Base-by-base conservation (phyloP, 1,140 invertebrate species). In the Nylanderia fulva region DNA sequence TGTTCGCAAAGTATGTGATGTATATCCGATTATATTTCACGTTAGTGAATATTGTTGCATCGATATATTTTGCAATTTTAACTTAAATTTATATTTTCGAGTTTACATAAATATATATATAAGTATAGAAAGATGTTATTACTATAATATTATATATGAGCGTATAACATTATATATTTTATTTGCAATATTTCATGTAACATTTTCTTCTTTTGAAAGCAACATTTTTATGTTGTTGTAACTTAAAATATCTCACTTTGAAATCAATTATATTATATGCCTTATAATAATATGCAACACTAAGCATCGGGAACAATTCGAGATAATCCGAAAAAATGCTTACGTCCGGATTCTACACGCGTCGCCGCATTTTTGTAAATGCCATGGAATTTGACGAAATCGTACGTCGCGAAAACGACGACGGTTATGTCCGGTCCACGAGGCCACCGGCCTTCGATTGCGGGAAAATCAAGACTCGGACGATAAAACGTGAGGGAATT, bases 401-500 rank as follows among this genome's bases (percentile, higher is more conserved):
- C 84, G 63, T 45, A 36, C 56, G 13, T 83, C 68, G 66, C 68
- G 69, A 48, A 56, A 87, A 72, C 52, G 69, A 68, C 36, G 29
- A 58, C 71, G 68, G 63, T 88, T 88, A 88, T 56, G 87, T 66
- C 58, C 66, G 84, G 76, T 69, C 54, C 63, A 64, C 64, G 60
- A 66, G 79, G 45, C 77, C 72, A 36, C 64, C 66, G 86, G 54
- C n/a, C n/a, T 76, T 86, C 39, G 74, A 63, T 42, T 80, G 82
- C 74, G 68, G 69, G 63, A 61, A 87, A 89, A 90, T 91, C 87
- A 85, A 72, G 83, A 52, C 66, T 27, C 68, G 60, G 61, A 74
- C 84, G 86, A 90, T 90, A 88, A 90, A 90, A 90, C 85, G 86
- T 88, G 84, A 89, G 85, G 86, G 85, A 90, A 88, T 86, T 87